Base-by-base conservation (phyloP, 2,113 vertebrate genomes). In the Perca flavescens region DNA sequence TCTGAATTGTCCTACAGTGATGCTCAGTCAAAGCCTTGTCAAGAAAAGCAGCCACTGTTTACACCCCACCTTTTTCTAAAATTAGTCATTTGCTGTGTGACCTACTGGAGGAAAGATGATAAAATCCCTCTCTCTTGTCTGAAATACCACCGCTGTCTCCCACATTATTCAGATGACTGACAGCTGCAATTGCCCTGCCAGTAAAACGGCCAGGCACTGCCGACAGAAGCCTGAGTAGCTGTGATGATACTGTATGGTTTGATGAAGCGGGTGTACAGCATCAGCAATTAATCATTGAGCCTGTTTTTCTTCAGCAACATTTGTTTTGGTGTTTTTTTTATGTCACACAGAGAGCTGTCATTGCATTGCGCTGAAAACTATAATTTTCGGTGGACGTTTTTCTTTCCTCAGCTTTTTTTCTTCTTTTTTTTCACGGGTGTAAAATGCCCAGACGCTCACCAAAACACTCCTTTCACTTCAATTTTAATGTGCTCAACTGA, bases 161-260 rank as follows among this genome's bases (percentile, higher is more conserved):
- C 68, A 74, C 86, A 93, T 94, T 95, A 92, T 89, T 92, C 86
- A 91, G 74, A 78, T 93, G 91, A 95, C 52, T 94, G 92, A 94
- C 93, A 91, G 90, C 83, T 79, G 76, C 82, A 89, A 90, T 90
- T 92, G 86, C 90, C 88, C 78, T 36, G 73, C 80, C 88, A 67
- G 76, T 79, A 54, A 70, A 61, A 57, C 36, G 52, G 69, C 65
- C 74, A 2, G 60, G 66, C 66, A 19, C 47, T 77, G 80, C 87
- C 77, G 89, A 94, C 93, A 93, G 86, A 83, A 90, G 72, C 80
- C 74, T 43, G 77, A 91, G 80, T 74, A 85, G 79, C 88, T 87
- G 73, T 86, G 87, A 92, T 90, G 86, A 92, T 90, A 86, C 88
- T 91, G 70, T 86, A 80, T 61, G 82, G 79, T 79, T 77, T 63